Percentiles rank a stretch among this genome's conserved stretches.
Conservation (phyloP, 2,888 invertebrate species). For the Tetranychus truncatus region DNA sequence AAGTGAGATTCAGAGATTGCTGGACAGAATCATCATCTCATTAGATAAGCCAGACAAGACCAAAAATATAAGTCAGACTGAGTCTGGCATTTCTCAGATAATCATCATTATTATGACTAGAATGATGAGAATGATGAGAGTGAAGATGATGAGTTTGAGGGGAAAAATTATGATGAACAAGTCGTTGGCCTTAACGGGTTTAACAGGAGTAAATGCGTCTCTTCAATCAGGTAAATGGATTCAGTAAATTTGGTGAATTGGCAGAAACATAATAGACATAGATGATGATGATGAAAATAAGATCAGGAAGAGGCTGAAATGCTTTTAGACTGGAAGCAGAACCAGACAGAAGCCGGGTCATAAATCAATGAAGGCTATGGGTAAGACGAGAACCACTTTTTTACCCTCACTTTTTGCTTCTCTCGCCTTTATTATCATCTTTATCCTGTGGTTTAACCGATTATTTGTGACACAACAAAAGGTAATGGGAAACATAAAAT, state of each 20-base stretch:
- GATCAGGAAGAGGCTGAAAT: not conserved
- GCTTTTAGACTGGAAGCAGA: not conserved
- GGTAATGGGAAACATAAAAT: not conserved
- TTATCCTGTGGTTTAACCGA: not conserved
- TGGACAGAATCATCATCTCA: too few relatives aligned
- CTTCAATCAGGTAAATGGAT: not conserved
- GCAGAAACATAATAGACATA: not conserved
- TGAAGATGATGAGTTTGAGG: too few relatives aligned
- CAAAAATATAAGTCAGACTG: too few relatives aligned
- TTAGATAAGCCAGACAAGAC: too few relatives aligned
- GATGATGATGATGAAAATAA: not conserved
- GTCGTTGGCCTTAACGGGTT: constrained; percentile 1
- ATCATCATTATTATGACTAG: not conserved
- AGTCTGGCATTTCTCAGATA: too few relatives aligned
- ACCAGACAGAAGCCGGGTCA: not conserved
- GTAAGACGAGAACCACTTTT: not conserved
- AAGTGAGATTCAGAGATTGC: too few relatives aligned
- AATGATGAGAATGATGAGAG: not conserved
- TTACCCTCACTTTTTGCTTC: not conserved
- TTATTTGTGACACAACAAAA: not conserved
- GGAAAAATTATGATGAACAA: not conserved
- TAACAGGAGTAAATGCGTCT: not conserved
- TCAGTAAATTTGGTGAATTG: not conserved
- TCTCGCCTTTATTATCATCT: not conserved
- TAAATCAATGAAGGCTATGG: not conserved